These are phyloP conservation scores for Ischnura elegans DNA, from an alignment of 2,888 invertebrate species.

Conservation along the genomic window DNA sequence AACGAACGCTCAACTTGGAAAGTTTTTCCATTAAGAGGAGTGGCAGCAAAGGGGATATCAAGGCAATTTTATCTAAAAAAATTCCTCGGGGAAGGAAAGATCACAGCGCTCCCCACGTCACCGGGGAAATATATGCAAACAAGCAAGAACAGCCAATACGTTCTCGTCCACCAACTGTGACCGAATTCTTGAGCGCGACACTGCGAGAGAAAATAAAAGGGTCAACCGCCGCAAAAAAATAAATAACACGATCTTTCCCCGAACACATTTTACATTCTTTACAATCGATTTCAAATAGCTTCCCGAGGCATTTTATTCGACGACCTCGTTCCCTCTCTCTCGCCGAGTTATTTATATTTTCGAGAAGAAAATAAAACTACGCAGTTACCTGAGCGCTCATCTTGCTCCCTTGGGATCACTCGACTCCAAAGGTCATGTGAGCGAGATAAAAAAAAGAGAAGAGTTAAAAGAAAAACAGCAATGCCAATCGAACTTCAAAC, in stretches of 20 bases:
- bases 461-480: background rate
- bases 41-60: background rate
- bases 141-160: background rate
- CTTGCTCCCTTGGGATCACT: background rate
- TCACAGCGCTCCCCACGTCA: background rate
- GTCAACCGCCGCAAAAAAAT: background rate
- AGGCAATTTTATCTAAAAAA: background rate
- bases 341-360: background rate
- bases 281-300: background rate
- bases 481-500: background rate
- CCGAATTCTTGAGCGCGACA: background rate
- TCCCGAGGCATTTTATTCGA: background rate
- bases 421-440: background rate
- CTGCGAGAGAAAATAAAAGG: background rate
- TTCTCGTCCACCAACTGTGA: background rate
- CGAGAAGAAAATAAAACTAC: background rate
- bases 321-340: conserved; percentile 1
- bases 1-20: background rate
- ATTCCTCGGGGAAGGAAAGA: background rate
- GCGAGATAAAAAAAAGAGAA: background rate
- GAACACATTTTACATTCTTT: background rate
- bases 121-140: background rate
- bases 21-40: background rate
- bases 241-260: background rate
- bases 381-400: background rate